Evolutionary conservation across 2,888 invertebrate species (phyloP).

Genomic region (Heliothis peltigera): DNA sequence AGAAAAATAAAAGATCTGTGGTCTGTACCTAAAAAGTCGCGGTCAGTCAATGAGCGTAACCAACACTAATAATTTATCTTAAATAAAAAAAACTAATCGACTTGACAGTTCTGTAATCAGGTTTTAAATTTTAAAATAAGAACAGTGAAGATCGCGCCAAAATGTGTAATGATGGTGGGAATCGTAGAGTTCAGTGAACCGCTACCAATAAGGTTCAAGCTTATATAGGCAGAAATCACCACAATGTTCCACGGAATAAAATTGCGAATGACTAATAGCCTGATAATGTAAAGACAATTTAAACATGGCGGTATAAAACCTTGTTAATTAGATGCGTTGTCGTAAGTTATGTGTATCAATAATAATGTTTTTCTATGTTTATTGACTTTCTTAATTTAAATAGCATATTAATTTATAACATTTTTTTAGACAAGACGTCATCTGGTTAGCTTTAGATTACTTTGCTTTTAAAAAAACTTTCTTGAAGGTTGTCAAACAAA

Average conservation of each 20-base stretch:
- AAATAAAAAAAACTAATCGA: not conserved
- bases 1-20: not conserved
- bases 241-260: constrained; percentile 20
- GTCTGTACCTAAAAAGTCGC: not conserved
- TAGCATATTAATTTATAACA: too few relatives aligned
- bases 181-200: constrained; percentile 27
- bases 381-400: too few relatives aligned
- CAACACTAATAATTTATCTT: not conserved
- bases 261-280: constrained; percentile 6
- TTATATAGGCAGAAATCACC: constrained; percentile 27
- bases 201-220: constrained; percentile 9
- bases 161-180: constrained; percentile 3
- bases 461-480: not conserved
- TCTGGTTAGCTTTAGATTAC: not conserved
- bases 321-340: not conserved
- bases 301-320: not conserved
- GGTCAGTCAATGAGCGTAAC: constrained; percentile 2
- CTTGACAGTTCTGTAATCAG: constrained; percentile 4
- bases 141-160: constrained; percentile 1
- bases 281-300: not conserved
- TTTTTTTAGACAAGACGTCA: not conserved
- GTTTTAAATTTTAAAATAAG: constrained; percentile 12
- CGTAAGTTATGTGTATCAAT: not conserved
- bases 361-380: too few relatives aligned
- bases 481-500: not conserved